Evolutionary conservation across 2,888 invertebrate species (phyloP), one percentile per base, ranked within the genome.

Genomic region (Amblyjoppa fuscipennis): DNA sequence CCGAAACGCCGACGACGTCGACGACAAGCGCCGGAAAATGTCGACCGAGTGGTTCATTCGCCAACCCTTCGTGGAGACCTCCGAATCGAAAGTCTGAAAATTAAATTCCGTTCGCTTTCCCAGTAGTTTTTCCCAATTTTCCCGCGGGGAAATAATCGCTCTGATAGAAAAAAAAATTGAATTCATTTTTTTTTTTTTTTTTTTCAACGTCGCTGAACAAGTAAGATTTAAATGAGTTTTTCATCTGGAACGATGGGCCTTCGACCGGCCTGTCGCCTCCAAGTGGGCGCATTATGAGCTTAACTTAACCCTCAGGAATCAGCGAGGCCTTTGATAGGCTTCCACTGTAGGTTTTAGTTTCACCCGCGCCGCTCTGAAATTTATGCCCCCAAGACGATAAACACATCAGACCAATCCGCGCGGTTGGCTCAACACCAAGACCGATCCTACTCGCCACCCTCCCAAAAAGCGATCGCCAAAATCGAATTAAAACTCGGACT

Each of bases 321-420:
- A 88, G 86, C 88, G 87, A 86, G 85, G 89, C 86, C 85, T 88
- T 91, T 91, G 89, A 89, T 76, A 83, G 93, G 93, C 91, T 93
- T 93, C 92, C 86, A 49, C 25, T 70, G 70, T 51, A 86, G 90
- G 90, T 90, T 92, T 90, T 86, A 89, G 87, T 93, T 92, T 89
- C 92, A 89, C 84, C 76, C 70, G 78, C 74, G 74, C 74, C 76
- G 66, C 71, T 68, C 81, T 83, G 90, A 91, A 92, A 93, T 85
- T 88, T 91, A 92, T 91, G 91, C 89, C 85, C 64, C 64, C 83
- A 59, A 75, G 85, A 83, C 56, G 78, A 81, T 61, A 51, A 56
- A 68, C 64, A 31, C 56, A 51, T 66, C 34, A n/a, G 34, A 13
- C 45, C 45, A 45, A 45, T 45, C 45, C 45, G 45, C 45, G 13